phyloP scores from a whole-genome alignment of 1,140 invertebrate species.

The Brachionus angularis region DNA sequence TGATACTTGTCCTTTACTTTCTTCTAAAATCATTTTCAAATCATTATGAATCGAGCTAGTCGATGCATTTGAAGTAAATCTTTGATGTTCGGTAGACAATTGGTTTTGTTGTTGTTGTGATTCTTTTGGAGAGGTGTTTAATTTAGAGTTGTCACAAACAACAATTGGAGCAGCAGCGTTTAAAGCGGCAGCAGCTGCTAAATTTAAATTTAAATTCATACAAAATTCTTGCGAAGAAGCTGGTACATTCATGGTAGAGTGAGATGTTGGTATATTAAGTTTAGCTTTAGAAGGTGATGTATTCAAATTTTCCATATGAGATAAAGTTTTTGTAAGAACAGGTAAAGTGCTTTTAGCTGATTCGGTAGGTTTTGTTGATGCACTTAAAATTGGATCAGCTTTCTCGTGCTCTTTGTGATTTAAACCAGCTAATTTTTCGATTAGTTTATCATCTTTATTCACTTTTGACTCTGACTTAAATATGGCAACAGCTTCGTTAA shows the following conservation, averaged over 20 bases:
- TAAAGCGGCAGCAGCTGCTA: conserved; percentile 11
- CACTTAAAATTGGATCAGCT: neutral
- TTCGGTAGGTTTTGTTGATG: neutral
- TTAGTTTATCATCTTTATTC: neutral
- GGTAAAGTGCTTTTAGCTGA: neutral
- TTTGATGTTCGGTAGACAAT: neutral
- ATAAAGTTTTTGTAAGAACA: no score
- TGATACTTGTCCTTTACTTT: neutral
- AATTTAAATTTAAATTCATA: conserved; percentile 34
- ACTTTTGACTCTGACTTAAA: conserved; percentile 4
- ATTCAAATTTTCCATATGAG: no score
- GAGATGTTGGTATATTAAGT: neutral
- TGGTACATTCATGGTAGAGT: conserved; percentile 6
- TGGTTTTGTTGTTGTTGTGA: neutral
- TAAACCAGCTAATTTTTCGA: conserved; percentile 22
- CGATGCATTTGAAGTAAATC: conserved; percentile 34
- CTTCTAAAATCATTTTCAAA: conserved; percentile 15
- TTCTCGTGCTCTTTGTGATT: conserved; percentile 23
- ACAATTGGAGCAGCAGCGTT: neutral
- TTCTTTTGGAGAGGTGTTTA: no score
- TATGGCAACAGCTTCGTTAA: neutral
- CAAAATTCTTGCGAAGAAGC: conserved; percentile 32
- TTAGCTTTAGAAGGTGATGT: no score
- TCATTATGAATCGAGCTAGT: conserved; percentile 43
- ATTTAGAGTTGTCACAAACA: no score